A percentile compares a stretch with the other conserved stretches of the same genome.
Conservation (phyloP, 2,888 invertebrate species). For the Himalopsyche tibetana region DNA sequence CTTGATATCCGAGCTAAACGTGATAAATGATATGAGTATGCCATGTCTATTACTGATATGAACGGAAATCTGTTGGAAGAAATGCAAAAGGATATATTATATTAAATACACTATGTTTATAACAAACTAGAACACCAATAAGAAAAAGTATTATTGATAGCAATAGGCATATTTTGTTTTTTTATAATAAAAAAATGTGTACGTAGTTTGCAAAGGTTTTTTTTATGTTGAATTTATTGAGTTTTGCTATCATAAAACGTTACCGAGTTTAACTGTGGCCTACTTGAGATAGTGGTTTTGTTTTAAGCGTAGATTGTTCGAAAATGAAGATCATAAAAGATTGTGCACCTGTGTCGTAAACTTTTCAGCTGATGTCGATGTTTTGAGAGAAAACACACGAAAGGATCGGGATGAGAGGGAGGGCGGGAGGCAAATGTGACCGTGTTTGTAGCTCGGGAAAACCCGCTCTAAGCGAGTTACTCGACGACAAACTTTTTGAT, state of each 20-base stretch:
- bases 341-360: conserved; percentile 46
- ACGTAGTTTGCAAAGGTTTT: too few relatives aligned
- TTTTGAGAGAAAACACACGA: conserved; percentile 63
- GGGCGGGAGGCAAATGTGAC: conserved; percentile 59
- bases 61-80: too few relatives aligned
- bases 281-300: conserved; percentile 35
- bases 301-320: conserved; percentile 19
- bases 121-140: too few relatives aligned
- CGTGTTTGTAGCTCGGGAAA: conserved; percentile 56
- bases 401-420: conserved; percentile 21
- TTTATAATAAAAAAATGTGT: too few relatives aligned
- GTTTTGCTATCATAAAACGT: neutral
- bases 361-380: conserved; percentile 62
- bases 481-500: conserved; percentile 57
- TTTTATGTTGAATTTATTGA: too few relatives aligned
- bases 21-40: too few relatives aligned
- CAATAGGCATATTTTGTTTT: too few relatives aligned
- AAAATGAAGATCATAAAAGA: conserved; percentile 39
- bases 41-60: too few relatives aligned
- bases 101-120: too few relatives aligned
- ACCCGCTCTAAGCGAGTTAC: conserved; percentile 56
- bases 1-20: too few relatives aligned
- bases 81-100: too few relatives aligned
- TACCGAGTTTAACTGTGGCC: neutral
- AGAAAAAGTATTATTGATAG: too few relatives aligned